These are phyloP conservation scores for Pterophyllum scalare DNA, from an alignment of 2,113 vertebrate species.

Conservation along the genomic window DNA sequence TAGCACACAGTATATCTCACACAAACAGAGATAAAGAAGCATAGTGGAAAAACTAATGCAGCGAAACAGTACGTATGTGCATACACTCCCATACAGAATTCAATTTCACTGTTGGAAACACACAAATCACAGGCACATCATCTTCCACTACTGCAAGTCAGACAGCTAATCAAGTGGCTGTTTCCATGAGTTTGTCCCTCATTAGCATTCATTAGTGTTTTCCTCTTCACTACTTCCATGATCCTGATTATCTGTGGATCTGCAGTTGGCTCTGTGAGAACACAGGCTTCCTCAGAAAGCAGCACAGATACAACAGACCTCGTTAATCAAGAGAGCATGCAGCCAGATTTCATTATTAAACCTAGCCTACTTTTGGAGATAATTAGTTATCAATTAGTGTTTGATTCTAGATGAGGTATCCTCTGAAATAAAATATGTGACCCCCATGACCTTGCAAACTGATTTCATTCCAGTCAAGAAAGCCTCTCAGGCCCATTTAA, in stretches of 20 bases:
- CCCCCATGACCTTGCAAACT: conserved; percentile 11
- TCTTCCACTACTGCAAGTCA: conserved; percentile 58
- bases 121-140: conserved; percentile 46
- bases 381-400: conserved; percentile 17
- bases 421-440: conserved; percentile 13
- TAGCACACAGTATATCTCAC: background rate
- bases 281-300: conserved; percentile 20
- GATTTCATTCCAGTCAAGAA: conserved; percentile 1
- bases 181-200: conserved; percentile 58
- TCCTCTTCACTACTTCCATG: conserved; percentile 53
- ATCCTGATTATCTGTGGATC: conserved; percentile 54
- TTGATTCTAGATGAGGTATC: background rate
- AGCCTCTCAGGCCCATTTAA: background rate
- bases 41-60: background rate
- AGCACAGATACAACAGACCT: conserved; percentile 22
- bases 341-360: conserved; percentile 22
- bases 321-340: conserved; percentile 33
- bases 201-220: conserved; percentile 65
- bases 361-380: conserved; percentile 14
- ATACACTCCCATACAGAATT: background rate
- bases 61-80: background rate
- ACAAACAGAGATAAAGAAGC: background rate
- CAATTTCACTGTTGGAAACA: conserved; percentile 56
- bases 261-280: conserved; percentile 30
- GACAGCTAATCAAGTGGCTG: conserved; percentile 70